These are phyloP conservation scores for Psilopsiagon aurifrons DNA, from an alignment of 2,113 vertebrate genomes.

Conservation along the genomic window DNA sequence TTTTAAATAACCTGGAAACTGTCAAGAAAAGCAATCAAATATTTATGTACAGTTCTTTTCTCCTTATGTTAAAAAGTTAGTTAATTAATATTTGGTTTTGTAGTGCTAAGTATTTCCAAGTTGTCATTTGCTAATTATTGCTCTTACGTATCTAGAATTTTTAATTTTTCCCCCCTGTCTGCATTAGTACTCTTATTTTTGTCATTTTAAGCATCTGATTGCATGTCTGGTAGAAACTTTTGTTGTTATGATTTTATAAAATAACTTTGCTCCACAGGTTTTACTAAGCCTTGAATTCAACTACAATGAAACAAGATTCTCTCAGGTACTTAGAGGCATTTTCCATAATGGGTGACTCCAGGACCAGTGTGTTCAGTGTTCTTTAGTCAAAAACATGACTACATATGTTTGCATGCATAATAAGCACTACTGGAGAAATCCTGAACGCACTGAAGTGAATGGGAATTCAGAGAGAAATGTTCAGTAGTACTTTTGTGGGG, in stretches of 20 bases:
- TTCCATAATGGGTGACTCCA: not conserved
- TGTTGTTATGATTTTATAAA: constrained; percentile 21
- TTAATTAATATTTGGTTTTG: constrained; percentile 54
- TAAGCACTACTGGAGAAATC: not conserved
- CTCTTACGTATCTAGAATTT: constrained; percentile 58
- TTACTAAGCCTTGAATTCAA: not conserved
- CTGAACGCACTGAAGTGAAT: not conserved
- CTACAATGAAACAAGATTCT: not conserved
- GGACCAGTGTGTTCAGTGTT: not conserved
- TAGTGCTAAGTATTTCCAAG: constrained; percentile 18
- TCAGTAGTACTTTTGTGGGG: not conserved
- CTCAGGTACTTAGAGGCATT: not conserved
- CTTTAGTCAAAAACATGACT: not conserved
- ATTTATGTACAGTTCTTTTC: not conserved
- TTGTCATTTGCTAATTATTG: constrained; percentile 34
- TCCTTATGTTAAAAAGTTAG: not conserved
- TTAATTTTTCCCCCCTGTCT: constrained; percentile 20
- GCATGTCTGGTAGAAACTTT: not conserved
- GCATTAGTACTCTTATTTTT: not conserved
- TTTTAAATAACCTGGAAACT: not conserved
- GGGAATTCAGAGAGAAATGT: not conserved
- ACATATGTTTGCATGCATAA: not conserved
- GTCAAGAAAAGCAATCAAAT: not conserved
- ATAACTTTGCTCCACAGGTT: not conserved
- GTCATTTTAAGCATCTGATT: constrained; percentile 42